Evolutionary conservation across 2,888 invertebrate genomes (phyloP), one percentile per base, ranked within the genome.

Genomic region (Sphaerolaimus hirsutus): DNA sequence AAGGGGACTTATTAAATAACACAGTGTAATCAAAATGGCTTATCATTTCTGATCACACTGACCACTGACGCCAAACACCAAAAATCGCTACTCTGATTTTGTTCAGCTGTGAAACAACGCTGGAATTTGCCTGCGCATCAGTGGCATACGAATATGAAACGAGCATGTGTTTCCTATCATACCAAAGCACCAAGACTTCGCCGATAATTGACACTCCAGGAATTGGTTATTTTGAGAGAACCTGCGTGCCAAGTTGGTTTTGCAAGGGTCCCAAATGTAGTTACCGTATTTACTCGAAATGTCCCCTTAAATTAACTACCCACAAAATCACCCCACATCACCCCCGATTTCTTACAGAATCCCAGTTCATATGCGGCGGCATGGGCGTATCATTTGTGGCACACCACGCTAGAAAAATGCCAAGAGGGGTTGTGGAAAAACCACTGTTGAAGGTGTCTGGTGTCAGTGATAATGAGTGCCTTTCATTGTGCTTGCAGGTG

Each of bases 381-480:
- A 7, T 27, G 7, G 43, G 36, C 27, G 36, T 37, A 24, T 43
- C 47, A 2, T 43, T 43, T 21, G 14, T 12, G 2, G 42, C 36
- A 19, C 2, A 2, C 1, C n/a, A 7, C 4, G 21, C 14, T 19
- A 14, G 2, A 12, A 5, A 17, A 3, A 19, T 43, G 24, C 14
- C 25, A 5, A 21, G n/a, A 2, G n/a, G n/a, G n/a, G n/a, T n/a
- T n/a, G n/a, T n/a, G n/a, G n/a, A n/a, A n/a, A 25, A 17, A 24
- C 25, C 23, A 22, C 37, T 27, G 10, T 14, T 47, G 21, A 10
- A n/a, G 1, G 12, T 48, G 1, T 5, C 36, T 12, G 45, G 41
- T 2, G 21, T 48, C 22, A 45, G 41, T 25, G 2, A 36, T 1
- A 45, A 48, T 37, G 48, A 48, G 41, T 48, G 48, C 24, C 36